Base-by-base conservation (phyloP, 2,888 invertebrate genomes). In the Cylloceria caligata region DNA sequence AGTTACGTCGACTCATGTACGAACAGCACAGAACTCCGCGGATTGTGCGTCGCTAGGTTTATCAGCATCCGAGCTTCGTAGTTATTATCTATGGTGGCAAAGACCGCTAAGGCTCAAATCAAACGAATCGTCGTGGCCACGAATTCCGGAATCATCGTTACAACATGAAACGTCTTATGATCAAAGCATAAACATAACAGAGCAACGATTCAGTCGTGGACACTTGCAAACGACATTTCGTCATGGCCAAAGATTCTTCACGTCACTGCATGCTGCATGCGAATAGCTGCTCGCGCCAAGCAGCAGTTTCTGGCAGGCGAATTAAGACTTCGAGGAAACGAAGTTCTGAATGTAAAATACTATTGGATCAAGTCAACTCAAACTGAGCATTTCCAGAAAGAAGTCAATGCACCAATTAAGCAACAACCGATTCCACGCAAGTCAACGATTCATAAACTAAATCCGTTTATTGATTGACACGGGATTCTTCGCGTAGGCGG, bases 1-100 rank as follows among this genome's bases (percentile, higher is more conserved):
- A 11, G 45, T 55, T 11, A 60, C 57, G 16, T 91, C 89, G 89
- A 52, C 62, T 45, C 87, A 90, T 64, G 86, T 90, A 0, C 24
- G 77, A 19, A 83, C 87, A 7, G 64, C 82, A 30, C 64, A 84
- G 9, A 91, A 90, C 71, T 88, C 90, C 0, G 88, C 89, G 16
- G 88, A 90, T 65, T 84, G 88, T 19, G 84, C 88, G 3, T 90
- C 89, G 0, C 60, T 90, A 30, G 90, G 90, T 16, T 19, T 87
- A 0, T 36, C 73, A 3, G 79, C 86, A 2, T 5, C 49, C 2
- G 82, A 86, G 27, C 73, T 85, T 9, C 7, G 69, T 9, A 36
- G 47, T 0, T 80, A 81, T 47, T 19, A 24, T 0, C 47, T 86
- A 16, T 87, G 86, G 86, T 84, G 83, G 84, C 30, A 42, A 27